phyloP scores from a whole-genome alignment of 2,797 vertebrate genomes.

The Hydrolagus colliei region DNA sequence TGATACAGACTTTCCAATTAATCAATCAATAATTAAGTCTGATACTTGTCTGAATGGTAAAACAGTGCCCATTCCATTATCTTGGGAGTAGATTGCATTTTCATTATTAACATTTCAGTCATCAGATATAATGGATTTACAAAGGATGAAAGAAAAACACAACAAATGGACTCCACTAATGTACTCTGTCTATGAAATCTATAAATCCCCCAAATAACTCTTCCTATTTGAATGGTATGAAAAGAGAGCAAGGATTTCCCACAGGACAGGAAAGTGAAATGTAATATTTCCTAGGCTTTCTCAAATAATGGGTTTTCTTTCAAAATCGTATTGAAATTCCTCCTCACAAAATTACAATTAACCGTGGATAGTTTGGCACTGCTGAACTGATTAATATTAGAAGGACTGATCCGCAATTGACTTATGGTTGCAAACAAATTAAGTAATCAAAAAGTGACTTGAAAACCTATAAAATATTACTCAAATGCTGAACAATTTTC shows the following conservation, averaged over 20 bases:
- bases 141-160: background rate
- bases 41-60: background rate
- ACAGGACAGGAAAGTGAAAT: background rate
- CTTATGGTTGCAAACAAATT: background rate
- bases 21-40: conserved; percentile 7
- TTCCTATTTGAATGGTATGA: background rate
- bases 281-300: background rate
- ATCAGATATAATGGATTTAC: background rate
- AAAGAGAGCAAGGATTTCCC: background rate
- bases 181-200: background rate
- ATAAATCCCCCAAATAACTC: background rate
- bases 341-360: background rate
- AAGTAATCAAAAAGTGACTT: background rate
- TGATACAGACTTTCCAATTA: background rate
- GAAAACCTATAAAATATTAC: background rate
- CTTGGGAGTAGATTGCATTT: background rate
- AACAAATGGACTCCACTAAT: background rate
- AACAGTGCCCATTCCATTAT: too few species aligned
- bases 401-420: background rate
- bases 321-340: background rate
- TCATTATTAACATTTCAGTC: background rate
- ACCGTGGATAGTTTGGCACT: background rate
- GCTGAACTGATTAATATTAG: background rate
- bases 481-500: background rate
- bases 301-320: background rate